Evolutionary conservation across 2,797 vertebrate species (phyloP).

Genomic region (Eupleurogrammus muticus): DNA sequence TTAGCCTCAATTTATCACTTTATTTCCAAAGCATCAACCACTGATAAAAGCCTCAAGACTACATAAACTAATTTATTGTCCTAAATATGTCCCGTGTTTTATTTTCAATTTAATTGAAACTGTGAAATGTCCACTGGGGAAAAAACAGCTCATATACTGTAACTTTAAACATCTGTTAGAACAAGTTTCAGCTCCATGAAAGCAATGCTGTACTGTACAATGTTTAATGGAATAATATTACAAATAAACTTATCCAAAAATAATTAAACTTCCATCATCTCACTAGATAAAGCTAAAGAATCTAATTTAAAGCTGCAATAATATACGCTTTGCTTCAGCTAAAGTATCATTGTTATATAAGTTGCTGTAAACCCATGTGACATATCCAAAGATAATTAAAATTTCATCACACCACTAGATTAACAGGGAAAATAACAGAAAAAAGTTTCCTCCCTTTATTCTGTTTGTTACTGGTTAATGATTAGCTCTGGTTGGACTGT

Average conservation of each 20-base stretch:
- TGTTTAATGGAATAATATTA: no score
- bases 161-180: no score
- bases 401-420: not conserved
- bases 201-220: no score
- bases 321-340: not conserved
- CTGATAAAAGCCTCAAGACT: no score
- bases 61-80: no score
- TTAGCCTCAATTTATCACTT: not conserved
- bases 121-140: not conserved
- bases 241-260: no score
- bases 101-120: not conserved
- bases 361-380: not conserved
- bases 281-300: no score
- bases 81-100: not conserved
- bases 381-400: not conserved
- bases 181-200: no score
- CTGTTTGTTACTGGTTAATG: constrained; percentile 35
- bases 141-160: no score
- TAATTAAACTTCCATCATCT: no score
- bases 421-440: not conserved
- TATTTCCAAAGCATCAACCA: not conserved
- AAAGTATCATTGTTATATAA: no score
- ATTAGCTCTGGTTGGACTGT: constrained; percentile 15
- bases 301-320: not conserved
- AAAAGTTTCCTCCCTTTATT: not conserved